Base-by-base conservation (phyloP, 2,888 invertebrate species). In the Eupithecia centaureata region DNA sequence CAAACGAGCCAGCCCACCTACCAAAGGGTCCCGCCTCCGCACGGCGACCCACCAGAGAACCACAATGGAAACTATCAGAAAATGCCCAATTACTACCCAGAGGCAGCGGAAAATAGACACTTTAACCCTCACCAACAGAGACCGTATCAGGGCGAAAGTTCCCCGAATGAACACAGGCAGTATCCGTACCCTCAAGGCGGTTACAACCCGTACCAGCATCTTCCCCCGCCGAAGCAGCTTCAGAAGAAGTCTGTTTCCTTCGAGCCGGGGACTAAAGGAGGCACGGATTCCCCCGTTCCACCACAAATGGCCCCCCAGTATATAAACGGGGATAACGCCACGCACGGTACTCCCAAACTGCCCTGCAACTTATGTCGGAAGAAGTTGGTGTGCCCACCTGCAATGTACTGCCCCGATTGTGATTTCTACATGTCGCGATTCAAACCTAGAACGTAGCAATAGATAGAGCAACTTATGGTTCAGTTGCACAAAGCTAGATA, bases 341-440 rank as follows among this genome's bases (percentile, higher is more conserved):
- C 77, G 30, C 91, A 88, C 27, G 90, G 77, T 25, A 64, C 82
- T 47, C 87, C 95, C 77, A 95, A 96, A 68, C 93, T 95, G 12
- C 95, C 96, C 68, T 98, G 98, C 86, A 96, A 97, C 88, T 94
- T 98, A 77, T 98, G 98, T 88, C 94, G 97, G 67, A 98, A 98
- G 86, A 97, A 97, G 82, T 95, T 95, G 72, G 96, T 97, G 22
- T 94, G 94, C 60, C 95, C 96, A 18, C 96, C 97, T 15, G 95
- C 96, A 38, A 94, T 96, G 77, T 98, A 98, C 85, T 98, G 98
- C 88, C 94, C 96, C 61, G 98, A 98, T 89, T 98, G 98, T 90
- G 97, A 98, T 84, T 98, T 97, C 91, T 98, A 98, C 84, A 96
- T 98, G 96, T 97, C 97, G 72, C 94, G 96, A 81, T 97, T 97